phyloP scores from a whole-genome alignment of 2,888 invertebrate species.

The Cynaeus angustus region DNA sequence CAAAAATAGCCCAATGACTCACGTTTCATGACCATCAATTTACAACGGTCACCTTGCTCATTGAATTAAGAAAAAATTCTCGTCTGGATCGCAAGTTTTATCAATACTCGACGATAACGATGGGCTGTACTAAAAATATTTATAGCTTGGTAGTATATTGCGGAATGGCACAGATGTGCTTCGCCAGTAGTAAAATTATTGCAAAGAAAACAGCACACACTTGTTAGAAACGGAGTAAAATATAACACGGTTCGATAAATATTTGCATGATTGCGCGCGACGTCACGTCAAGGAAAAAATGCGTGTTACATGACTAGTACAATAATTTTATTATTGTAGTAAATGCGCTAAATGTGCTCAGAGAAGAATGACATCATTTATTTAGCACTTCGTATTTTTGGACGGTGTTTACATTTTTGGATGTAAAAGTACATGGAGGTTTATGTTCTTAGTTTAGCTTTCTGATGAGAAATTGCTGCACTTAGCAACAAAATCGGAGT shows the following conservation, averaged over 20 bases:
- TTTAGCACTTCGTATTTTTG: background rate
- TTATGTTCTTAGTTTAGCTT: too few relatives aligned
- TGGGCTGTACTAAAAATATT: background rate
- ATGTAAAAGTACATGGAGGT: too few relatives aligned
- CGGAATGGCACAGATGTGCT: slow-evolving; percentile 9
- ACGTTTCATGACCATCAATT: slow-evolving; percentile 14
- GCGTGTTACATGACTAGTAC: background rate
- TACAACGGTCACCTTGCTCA: slow-evolving; percentile 18
- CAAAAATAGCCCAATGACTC: slow-evolving; percentile 25
- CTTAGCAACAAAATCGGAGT: too few relatives aligned
- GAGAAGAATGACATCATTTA: background rate
- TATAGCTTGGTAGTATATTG: slow-evolving; percentile 2
- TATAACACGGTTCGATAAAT: slow-evolving; percentile 38
- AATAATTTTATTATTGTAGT: background rate
- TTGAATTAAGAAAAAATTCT: background rate
- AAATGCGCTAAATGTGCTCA: background rate
- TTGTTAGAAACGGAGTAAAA: slow-evolving; percentile 24
- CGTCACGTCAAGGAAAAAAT: slow-evolving; percentile 25
- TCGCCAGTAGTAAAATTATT: slow-evolving; percentile 6
- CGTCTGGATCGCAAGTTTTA: slow-evolving; percentile 1
- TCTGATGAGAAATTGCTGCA: too few relatives aligned
- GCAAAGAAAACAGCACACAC: slow-evolving; percentile 12
- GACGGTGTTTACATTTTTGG: too few relatives aligned
- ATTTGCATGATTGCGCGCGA: slow-evolving; percentile 32
- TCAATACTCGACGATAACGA: background rate